Conservation (phyloP, 2,797 vertebrate species). For the Heterohyrax brucei region DNA sequence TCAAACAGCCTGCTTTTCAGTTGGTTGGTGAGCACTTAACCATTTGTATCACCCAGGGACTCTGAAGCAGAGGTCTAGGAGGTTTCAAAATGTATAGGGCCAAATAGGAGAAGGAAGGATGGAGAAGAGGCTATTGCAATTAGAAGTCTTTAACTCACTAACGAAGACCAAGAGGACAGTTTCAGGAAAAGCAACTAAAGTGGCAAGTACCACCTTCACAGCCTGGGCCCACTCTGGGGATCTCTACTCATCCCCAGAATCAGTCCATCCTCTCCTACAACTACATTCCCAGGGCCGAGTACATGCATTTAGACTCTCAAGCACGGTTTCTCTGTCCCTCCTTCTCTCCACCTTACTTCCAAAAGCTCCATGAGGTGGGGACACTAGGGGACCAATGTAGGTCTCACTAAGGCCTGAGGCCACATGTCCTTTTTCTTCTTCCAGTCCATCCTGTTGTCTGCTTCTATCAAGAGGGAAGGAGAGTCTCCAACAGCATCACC, state of each 20-base stretch:
- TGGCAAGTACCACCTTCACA: not conserved
- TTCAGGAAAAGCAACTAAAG: slow-evolving; percentile 45
- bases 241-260: not conserved
- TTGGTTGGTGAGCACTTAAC: not conserved
- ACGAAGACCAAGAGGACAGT: slow-evolving; percentile 17
- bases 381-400: not conserved
- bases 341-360: not conserved
- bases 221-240: not conserved
- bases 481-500: slow-evolving; percentile 98
- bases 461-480: slow-evolving; percentile 99
- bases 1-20: not conserved
- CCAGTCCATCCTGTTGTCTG: slow-evolving; percentile 98
- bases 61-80: not conserved
- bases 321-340: not conserved
- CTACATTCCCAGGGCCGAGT: not conserved
- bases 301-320: not conserved
- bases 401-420: slow-evolving; percentile 75
- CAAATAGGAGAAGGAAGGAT: not conserved
- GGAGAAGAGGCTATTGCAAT: not conserved
- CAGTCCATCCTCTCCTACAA: slow-evolving; percentile 8
- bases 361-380: not conserved
- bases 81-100: not conserved
- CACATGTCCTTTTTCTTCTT: slow-evolving; percentile 84
- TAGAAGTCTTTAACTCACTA: slow-evolving; percentile 1
- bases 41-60: not conserved